These are phyloP conservation scores for Coendou prehensilis DNA, from an alignment of 2,797 vertebrate genomes.

Conservation along the genomic window DNA sequence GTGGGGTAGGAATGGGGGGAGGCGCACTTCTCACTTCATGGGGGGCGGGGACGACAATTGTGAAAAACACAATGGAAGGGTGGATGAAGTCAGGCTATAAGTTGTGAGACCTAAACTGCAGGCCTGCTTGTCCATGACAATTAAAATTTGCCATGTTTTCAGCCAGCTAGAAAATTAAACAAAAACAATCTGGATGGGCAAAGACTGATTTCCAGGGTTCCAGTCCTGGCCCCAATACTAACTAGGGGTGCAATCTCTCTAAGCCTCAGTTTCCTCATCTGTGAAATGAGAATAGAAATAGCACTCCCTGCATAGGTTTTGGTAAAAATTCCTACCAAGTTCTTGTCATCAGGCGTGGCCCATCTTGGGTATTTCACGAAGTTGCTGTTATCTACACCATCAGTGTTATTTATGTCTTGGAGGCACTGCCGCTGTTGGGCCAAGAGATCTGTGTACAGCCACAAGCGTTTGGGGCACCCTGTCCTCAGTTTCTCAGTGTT, in stretches of 20 bases:
- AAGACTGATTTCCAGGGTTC: background rate
- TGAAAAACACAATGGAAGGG: background rate
- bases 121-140: background rate
- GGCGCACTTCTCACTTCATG: background rate
- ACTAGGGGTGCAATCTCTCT: background rate
- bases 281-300: background rate
- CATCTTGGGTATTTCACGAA: background rate
- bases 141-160: background rate
- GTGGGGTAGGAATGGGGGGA: background rate
- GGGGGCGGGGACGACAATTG: background rate
- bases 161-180: background rate
- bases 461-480: background rate
- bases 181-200: background rate
- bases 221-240: background rate
- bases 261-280: background rate
- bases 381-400: too few species aligned
- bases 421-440: background rate
- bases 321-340: background rate
- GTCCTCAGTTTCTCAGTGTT: background rate
- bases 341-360: background rate
- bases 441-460: background rate
- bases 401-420: background rate
- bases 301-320: background rate
- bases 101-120: background rate
- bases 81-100: background rate